Evolutionary conservation across 2,113 vertebrate species (phyloP).

Genomic region (Menidia beryllina): DNA sequence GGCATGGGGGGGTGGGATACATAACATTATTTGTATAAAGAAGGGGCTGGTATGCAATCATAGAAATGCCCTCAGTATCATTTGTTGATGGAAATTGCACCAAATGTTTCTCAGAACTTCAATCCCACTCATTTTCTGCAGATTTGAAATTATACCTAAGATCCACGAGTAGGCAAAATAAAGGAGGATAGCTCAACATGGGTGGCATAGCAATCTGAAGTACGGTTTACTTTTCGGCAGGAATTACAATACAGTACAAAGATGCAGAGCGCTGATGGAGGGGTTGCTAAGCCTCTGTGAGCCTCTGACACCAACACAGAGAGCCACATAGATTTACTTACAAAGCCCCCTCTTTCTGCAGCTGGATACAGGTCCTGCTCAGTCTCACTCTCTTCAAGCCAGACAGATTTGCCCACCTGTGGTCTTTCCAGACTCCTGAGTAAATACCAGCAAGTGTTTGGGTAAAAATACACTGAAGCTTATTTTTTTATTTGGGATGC

Average conservation of each 20-base stretch:
- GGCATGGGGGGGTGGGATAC: slow-evolving; percentile 30
- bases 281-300: slow-evolving; percentile 12
- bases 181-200: slow-evolving; percentile 43
- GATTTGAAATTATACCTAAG: slow-evolving; percentile 59
- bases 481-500: slow-evolving; percentile 40
- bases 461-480: slow-evolving; percentile 63
- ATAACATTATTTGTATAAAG: slow-evolving; percentile 50
- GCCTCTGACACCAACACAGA: slow-evolving; percentile 33
- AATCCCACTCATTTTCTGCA: slow-evolving; percentile 59
- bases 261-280: slow-evolving; percentile 12
- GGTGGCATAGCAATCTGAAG: slow-evolving; percentile 57
- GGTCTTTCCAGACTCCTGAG: slow-evolving; percentile 80
- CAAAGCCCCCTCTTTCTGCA: slow-evolving; percentile 67
- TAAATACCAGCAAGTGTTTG: slow-evolving; percentile 76
- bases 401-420: slow-evolving; percentile 77
- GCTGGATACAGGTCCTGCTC: slow-evolving; percentile 49
- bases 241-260: slow-evolving; percentile 29
- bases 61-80: slow-evolving; percentile 32
- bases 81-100: slow-evolving; percentile 53
- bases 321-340: slow-evolving; percentile 40
- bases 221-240: slow-evolving; percentile 45
- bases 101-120: slow-evolving; percentile 38
- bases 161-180: slow-evolving; percentile 44
- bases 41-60: slow-evolving; percentile 54
- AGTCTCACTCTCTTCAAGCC: slow-evolving; percentile 56